Conservation (phyloP, 2,113 vertebrate genomes). For the Macrotis lagotis region DNA sequence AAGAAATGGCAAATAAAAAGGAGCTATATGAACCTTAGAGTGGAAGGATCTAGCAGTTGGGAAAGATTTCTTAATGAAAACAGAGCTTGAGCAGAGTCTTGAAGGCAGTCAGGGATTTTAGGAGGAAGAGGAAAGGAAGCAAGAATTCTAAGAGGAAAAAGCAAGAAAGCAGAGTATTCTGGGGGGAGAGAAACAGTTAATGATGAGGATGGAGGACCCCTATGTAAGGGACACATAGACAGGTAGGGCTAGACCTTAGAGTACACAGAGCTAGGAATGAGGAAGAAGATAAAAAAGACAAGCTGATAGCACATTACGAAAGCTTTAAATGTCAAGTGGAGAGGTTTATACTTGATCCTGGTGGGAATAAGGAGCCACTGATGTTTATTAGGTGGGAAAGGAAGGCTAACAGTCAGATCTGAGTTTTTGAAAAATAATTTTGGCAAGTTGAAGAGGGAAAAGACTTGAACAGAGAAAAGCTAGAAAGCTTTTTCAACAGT, state of each 20-base stretch:
- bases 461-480: background rate
- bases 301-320: background rate
- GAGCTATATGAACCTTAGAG: background rate
- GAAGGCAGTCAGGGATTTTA: background rate
- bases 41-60: background rate
- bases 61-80: background rate
- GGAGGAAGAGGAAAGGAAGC: background rate
- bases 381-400: background rate
- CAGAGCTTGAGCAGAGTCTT: background rate
- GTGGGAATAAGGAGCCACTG: too few relatives aligned
- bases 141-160: background rate
- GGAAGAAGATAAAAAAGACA: background rate
- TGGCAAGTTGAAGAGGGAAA: background rate
- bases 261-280: background rate
- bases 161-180: background rate
- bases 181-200: background rate
- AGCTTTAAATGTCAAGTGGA: background rate
- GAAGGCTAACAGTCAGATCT: background rate
- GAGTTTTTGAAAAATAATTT: background rate
- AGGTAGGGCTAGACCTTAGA: background rate
- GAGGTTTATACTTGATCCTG: background rate
- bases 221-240: background rate
- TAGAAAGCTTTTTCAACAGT: background rate
- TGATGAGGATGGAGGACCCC: background rate
- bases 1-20: background rate